phyloP scores from a whole-genome alignment of 2,797 vertebrate genomes.

The Phalloptychus januarius region DNA sequence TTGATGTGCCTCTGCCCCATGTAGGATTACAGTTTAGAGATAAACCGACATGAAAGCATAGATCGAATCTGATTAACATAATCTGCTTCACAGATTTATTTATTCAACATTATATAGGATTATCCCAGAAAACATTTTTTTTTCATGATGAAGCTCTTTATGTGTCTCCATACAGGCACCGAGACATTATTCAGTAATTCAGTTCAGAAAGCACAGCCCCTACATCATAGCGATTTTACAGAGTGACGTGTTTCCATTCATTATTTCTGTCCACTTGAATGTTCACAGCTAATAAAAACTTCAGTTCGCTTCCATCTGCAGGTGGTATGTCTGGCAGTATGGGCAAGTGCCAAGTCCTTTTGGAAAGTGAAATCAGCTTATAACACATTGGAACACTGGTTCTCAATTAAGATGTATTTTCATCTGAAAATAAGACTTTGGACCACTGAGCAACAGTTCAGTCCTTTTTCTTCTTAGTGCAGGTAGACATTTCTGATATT shows the following conservation, averaged over 20 bases:
- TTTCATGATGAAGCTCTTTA: background rate
- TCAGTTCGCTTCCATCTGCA: background rate
- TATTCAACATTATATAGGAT: slow-evolving; percentile 43
- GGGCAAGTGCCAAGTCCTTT: background rate
- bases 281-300: background rate
- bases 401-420: background rate
- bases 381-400: background rate
- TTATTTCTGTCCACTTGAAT: background rate
- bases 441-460: background rate
- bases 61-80: slow-evolving; percentile 49
- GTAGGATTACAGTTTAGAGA: slow-evolving; percentile 44
- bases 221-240: background rate
- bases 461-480: background rate
- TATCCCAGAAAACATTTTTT: slow-evolving; percentile 8
- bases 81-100: slow-evolving; percentile 47
- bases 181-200: background rate
- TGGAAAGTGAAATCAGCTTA: background rate
- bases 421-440: background rate
- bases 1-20: slow-evolving; percentile 26
- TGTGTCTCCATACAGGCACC: background rate
- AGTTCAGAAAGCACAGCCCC: background rate
- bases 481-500: background rate
- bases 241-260: background rate
- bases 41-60: slow-evolving; percentile 49
- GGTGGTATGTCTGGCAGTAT: background rate